A percentile compares a stretch with the other conserved stretches of the same genome.
Conservation (phyloP, 2,888 invertebrate species). For the Xanthostigma xanthostigma region DNA sequence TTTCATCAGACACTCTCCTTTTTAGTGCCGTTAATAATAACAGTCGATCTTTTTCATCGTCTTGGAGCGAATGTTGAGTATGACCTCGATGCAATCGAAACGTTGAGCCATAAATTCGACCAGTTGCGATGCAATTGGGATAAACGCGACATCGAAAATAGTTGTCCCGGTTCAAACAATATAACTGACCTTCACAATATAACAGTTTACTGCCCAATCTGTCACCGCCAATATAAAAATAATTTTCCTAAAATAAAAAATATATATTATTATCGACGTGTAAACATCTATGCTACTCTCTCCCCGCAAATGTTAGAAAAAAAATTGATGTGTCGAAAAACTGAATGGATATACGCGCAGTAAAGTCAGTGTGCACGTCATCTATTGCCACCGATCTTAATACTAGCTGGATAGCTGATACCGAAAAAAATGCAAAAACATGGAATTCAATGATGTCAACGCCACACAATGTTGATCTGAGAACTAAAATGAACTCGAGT, state of each 20-base stretch:
- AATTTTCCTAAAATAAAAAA: background rate
- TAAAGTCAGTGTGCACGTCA: too few species aligned
- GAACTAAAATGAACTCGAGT: too few species aligned
- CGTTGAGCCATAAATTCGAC: constrained; percentile 1
- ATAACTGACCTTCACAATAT: constrained; percentile 2
- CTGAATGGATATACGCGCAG: too few species aligned
- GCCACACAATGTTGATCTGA: too few species aligned
- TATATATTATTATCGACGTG: too few species aligned
- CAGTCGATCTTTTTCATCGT: constrained; percentile 2
- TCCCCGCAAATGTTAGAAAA: too few species aligned
- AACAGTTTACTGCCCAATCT: constrained; percentile 3
- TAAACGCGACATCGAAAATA: constrained; percentile 6
- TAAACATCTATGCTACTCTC: too few species aligned
- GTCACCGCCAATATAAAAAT: constrained; percentile 3
- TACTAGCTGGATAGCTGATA: too few species aligned
- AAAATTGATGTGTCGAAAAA: too few species aligned
- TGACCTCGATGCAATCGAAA: constrained; percentile 4
- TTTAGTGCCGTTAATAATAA: constrained; percentile 2
- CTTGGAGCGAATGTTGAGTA: constrained; percentile 1
- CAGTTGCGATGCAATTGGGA: constrained; percentile 5
- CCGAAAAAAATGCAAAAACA: too few species aligned
- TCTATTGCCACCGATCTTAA: too few species aligned
- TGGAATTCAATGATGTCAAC: too few species aligned
- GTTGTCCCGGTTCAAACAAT: constrained; percentile 4
- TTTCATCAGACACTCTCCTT: background rate